Conservation (phyloP, 2,888 invertebrate species). For the Blastobasis adustella region DNA sequence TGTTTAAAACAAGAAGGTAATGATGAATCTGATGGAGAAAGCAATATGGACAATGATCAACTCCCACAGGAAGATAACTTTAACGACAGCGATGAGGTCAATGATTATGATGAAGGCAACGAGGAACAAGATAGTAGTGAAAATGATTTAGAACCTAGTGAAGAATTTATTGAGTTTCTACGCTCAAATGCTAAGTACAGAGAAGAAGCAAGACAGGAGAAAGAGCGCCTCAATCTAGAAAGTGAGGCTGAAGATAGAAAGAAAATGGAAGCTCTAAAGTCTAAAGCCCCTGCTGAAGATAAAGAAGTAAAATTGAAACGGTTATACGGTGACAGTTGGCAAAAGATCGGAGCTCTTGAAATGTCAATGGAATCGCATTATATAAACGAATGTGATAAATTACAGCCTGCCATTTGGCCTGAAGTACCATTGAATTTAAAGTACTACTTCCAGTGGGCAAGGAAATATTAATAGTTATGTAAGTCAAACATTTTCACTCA, state of each 20-base stretch:
- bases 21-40: constrained; percentile 8
- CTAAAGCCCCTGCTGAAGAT: constrained; percentile 23
- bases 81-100: constrained; percentile 7
- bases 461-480: too few relatives aligned
- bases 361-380: constrained; percentile 79
- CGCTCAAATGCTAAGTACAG: constrained; percentile 74
- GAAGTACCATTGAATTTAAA: constrained; percentile 77
- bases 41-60: neutral
- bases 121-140: constrained; percentile 22
- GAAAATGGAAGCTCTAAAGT: constrained; percentile 26
- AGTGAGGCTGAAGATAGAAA: constrained; percentile 21
- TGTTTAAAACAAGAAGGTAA: constrained; percentile 13
- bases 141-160: constrained; percentile 71
- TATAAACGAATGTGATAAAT: constrained; percentile 75
- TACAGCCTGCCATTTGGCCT: constrained; percentile 82
- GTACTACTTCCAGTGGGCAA: too few relatives aligned
- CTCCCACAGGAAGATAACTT: neutral
- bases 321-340: constrained; percentile 79
- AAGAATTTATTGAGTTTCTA: constrained; percentile 78
- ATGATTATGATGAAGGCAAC: constrained; percentile 11
- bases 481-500: too few relatives aligned
- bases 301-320: constrained; percentile 53
- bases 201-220: constrained; percentile 44
- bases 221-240: constrained; percentile 33
- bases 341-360: constrained; percentile 83